Percentiles rank a stretch among this genome's conserved stretches.
These are phyloP conservation scores for Exaiptasia diaphana DNA, from an alignment of 64 coral and sea anemone species.

Conservation along the genomic window DNA sequence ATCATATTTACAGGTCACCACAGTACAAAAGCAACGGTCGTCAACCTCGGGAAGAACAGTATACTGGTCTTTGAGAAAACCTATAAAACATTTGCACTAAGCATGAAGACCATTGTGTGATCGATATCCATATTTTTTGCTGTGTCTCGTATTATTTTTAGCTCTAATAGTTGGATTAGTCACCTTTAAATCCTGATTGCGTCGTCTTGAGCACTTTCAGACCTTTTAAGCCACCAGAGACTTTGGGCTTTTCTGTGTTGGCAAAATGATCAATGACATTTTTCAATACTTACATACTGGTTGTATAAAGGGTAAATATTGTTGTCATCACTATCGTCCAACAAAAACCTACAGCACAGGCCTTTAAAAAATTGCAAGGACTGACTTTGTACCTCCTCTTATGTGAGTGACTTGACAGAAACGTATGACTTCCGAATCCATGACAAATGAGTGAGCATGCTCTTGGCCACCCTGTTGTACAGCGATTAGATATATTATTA, in stretches of 20 bases:
- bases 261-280: not conserved
- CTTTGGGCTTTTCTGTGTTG: constrained; percentile 56
- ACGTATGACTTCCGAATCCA: constrained; percentile 41
- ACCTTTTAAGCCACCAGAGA: constrained; percentile 69
- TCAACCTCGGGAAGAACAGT: constrained; percentile 69
- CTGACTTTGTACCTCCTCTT: constrained; percentile 61
- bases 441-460: constrained; percentile 70
- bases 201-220: constrained; percentile 84
- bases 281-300: no score
- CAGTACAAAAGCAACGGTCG: constrained; percentile 77
- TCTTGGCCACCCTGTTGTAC: constrained; percentile 56
- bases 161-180: no score
- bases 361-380: no score
- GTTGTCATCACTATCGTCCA: not conserved
- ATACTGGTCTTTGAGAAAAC: constrained; percentile 82
- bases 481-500: not conserved
- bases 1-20: constrained; percentile 72
- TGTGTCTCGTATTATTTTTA: no score
- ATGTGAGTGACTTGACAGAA: constrained; percentile 70
- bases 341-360: not conserved
- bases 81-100: constrained; percentile 39
- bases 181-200: constrained; percentile 81
- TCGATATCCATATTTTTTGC: no score
- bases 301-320: not conserved
- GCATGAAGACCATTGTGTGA: no score